phyloP scores from a whole-genome alignment of 2,797 vertebrate genomes.

The Discoglossus pictus region DNA sequence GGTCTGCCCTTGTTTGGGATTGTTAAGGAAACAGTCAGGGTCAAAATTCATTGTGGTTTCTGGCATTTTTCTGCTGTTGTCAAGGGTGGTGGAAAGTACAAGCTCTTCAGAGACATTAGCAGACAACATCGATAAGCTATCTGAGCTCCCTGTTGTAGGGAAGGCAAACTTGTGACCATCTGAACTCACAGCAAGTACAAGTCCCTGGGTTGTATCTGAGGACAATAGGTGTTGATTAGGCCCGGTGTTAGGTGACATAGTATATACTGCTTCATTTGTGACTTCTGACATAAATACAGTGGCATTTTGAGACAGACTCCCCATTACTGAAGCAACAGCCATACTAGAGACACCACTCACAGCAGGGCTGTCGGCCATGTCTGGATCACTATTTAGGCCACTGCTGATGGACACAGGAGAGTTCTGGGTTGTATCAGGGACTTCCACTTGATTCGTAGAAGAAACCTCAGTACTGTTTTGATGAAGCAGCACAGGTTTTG shows the following conservation, averaged over 20 bases:
- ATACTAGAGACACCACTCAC: constrained; percentile 92
- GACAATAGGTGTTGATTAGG: constrained; percentile 93
- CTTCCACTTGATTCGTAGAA: constrained; percentile 98
- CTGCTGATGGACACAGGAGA: constrained; percentile 99
- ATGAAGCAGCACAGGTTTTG: constrained; percentile 91
- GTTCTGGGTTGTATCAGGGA: constrained; percentile 97
- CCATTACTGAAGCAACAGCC: constrained; percentile 94
- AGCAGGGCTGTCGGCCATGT: constrained; percentile 94
- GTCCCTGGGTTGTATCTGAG: constrained; percentile 85
- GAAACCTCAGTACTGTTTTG: constrained; percentile 98
- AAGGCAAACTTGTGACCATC: constrained; percentile 98
- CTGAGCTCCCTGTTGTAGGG: constrained; percentile 80
- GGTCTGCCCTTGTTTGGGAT: constrained; percentile 98
- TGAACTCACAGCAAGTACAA: constrained; percentile 88
- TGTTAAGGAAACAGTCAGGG: constrained; percentile 99
- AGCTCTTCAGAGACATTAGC: constrained; percentile 91
- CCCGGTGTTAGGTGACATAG: constrained; percentile 92
- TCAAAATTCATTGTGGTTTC: constrained; percentile 98
- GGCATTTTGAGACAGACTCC: constrained; percentile 89
- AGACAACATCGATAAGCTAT: constrained; percentile 89
- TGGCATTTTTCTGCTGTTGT: constrained; percentile 88
- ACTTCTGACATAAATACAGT: constrained; percentile 97
- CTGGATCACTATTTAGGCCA: constrained; percentile 94
- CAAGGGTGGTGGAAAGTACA: constrained; percentile 94
- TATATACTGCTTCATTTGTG: constrained; percentile 91